Conservation (phyloP, 2,797 vertebrate species). For the Chiroxiphia lanceolata region DNA sequence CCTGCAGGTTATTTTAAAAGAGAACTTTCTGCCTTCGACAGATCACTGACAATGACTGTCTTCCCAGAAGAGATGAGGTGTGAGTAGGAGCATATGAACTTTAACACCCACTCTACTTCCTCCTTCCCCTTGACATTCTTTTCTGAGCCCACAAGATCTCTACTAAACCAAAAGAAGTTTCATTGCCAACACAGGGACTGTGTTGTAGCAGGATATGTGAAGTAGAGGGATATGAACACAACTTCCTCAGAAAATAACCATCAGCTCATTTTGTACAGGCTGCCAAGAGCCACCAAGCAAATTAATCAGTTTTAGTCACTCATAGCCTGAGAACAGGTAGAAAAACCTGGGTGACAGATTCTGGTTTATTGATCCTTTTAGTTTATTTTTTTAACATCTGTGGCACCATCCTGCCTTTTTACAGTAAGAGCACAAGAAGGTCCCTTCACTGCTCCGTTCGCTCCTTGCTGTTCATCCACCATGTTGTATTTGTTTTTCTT, state of each 20-base stretch:
- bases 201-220: background rate
- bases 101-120: background rate
- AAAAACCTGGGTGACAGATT: background rate
- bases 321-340: background rate
- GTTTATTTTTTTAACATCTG: background rate
- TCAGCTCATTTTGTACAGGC: background rate
- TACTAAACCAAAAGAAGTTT: background rate
- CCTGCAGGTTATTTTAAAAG: background rate
- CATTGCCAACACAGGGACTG: background rate
- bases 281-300: background rate
- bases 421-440: background rate
- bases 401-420: background rate
- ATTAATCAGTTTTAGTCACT: background rate
- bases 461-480: background rate
- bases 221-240: background rate
- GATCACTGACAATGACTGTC: background rate
- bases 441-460: background rate
- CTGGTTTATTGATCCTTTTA: background rate
- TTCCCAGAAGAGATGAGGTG: background rate
- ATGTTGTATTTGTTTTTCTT: background rate
- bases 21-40: background rate
- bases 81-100: background rate
- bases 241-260: background rate
- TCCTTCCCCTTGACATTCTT: background rate
- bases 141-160: background rate